Evolutionary conservation across 2,888 invertebrate genomes (phyloP).

Genomic region (Ectemnius lituratus): DNA sequence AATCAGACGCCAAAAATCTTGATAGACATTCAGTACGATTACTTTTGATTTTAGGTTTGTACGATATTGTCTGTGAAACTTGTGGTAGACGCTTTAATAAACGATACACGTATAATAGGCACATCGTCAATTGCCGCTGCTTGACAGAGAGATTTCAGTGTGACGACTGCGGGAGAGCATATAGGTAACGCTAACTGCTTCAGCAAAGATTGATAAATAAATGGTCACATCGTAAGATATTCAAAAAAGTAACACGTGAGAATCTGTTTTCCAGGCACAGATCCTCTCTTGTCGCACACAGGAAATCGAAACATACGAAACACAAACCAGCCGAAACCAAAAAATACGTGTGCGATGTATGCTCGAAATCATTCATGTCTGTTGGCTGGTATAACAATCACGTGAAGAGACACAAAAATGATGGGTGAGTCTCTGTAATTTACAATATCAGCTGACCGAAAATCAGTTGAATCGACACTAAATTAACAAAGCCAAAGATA

Average conservation of each 20-base stretch:
- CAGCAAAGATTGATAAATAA: too few relatives aligned
- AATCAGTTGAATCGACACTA: too few relatives aligned
- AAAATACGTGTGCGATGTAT: conserved; percentile 37
- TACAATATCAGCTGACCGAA: too few relatives aligned
- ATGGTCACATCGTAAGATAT: too few relatives aligned
- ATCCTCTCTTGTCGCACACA: conserved; percentile 48
- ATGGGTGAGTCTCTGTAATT: conserved; percentile 21
- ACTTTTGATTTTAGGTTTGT: conserved; percentile 34
- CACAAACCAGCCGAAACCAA: neutral
- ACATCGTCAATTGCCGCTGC: conserved; percentile 39
- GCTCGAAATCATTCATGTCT: conserved; percentile 44
- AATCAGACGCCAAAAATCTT: neutral
- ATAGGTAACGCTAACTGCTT: conserved; percentile 44
- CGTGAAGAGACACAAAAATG: conserved; percentile 25
- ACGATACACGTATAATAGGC: conserved; percentile 47
- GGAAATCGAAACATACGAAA: conserved; percentile 15
- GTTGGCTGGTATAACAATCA: conserved; percentile 48
- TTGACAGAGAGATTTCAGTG: conserved; percentile 36
- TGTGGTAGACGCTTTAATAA: conserved; percentile 49
- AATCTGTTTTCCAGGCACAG: conserved; percentile 46
- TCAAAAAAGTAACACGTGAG: neutral
- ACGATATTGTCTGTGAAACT: conserved; percentile 42
- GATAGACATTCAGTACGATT: conserved; percentile 5
- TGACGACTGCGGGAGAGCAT: conserved; percentile 37
- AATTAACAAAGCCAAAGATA: too few relatives aligned